Evolutionary conservation across 2,797 vertebrate species (phyloP).

Genomic region (Lophius americanus): DNA sequence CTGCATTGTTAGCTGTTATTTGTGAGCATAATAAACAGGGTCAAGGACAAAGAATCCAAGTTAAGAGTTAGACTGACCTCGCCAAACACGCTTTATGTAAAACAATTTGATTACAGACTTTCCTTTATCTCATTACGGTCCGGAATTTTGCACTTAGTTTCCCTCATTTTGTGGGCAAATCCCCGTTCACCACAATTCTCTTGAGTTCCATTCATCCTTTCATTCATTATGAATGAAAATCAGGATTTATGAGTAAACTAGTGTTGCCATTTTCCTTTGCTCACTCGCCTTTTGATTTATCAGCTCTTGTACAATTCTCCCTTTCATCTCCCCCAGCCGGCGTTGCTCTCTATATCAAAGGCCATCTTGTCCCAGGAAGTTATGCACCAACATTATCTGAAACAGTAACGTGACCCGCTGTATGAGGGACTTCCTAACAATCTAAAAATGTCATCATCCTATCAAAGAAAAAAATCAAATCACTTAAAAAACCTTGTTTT

Average conservation of each 20-base stretch:
- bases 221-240: constrained; percentile 36
- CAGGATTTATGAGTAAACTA: constrained; percentile 30
- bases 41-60: constrained; percentile 34
- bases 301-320: constrained; percentile 27
- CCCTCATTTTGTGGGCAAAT: constrained; percentile 9
- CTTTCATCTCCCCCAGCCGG: constrained; percentile 6
- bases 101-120: constrained; percentile 3
- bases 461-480: no score
- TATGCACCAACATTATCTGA: constrained; percentile 11
- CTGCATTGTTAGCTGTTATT: constrained; percentile 55
- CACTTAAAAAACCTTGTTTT: no score
- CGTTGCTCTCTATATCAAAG: constrained; percentile 15
- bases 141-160: constrained; percentile 1
- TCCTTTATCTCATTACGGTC: constrained; percentile 14
- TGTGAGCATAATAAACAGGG: constrained; percentile 39
- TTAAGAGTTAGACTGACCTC: constrained; percentile 31
- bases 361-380: background rate
- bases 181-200: constrained; percentile 20
- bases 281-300: constrained; percentile 42
- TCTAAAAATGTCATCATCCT: background rate
- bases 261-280: constrained; percentile 26
- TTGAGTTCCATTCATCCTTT: constrained; percentile 48
- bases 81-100: constrained; percentile 25
- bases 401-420: background rate
- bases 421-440: background rate